Evolutionary conservation across 2,797 vertebrate genomes (phyloP).

Genomic region (Megaceryle alcyon): DNA sequence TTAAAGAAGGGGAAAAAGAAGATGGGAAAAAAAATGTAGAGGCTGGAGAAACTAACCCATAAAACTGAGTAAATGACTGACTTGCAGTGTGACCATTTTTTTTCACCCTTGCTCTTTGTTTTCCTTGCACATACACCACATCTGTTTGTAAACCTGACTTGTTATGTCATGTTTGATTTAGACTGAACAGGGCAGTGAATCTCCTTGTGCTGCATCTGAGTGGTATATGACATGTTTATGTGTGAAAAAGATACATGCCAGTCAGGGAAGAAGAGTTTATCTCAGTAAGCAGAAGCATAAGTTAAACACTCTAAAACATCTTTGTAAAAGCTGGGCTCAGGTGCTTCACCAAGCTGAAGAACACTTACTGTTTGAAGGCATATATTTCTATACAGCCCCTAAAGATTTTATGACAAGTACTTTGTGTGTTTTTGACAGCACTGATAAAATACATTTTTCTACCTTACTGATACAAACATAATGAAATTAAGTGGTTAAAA

Average conservation of each 20-base stretch:
- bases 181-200: neutral
- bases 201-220: neutral
- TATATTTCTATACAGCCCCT: neutral
- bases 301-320: neutral
- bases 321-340: neutral
- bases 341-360: neutral
- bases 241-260: neutral
- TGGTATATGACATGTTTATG: neutral
- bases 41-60: neutral
- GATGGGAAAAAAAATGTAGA: neutral
- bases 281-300: neutral
- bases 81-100: neutral
- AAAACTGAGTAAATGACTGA: neutral
- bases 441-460: neutral
- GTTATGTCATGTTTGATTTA: slow-evolving; percentile 9
- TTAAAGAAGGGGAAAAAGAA: neutral
- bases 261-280: neutral
- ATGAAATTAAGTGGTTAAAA: neutral
- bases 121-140: neutral
- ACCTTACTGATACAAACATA: neutral
- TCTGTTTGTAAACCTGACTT: neutral
- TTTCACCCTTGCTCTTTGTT: neutral
- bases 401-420: neutral
- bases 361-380: neutral
- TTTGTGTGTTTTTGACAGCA: neutral